phyloP scores from a whole-genome alignment of 1,140 invertebrate genomes.

The Ceratina calcarata region DNA sequence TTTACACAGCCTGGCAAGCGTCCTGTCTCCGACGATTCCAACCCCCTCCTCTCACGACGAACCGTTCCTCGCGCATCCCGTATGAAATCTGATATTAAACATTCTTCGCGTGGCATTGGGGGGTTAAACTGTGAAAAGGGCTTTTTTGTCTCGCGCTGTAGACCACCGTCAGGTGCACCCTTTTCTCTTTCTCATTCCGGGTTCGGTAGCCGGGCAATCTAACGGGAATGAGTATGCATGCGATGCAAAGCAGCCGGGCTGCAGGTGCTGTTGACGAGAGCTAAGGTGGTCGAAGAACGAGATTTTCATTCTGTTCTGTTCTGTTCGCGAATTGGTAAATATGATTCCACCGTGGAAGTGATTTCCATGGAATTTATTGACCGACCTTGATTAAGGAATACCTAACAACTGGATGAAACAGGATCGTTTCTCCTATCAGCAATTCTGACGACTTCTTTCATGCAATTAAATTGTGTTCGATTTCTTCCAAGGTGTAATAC shows the following conservation, averaged over 20 bases:
- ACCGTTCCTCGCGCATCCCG: slow-evolving; percentile 49
- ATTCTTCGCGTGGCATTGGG: slow-evolving; percentile 72
- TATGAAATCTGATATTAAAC: slow-evolving; percentile 80
- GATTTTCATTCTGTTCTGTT: background rate
- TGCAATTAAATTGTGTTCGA: too few relatives aligned
- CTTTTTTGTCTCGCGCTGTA: slow-evolving; percentile 59
- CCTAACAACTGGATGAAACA: too few relatives aligned
- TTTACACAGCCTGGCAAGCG: slow-evolving; percentile 65
- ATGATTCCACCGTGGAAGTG: background rate
- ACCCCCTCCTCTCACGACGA: slow-evolving; percentile 33
- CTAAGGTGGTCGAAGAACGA: background rate
- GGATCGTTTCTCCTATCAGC: too few relatives aligned
- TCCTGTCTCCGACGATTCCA: slow-evolving; percentile 1
- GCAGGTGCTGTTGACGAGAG: slow-evolving; percentile 21
- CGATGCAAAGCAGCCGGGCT: slow-evolving; percentile 13
- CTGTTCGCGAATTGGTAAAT: background rate
- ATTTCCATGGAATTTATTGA: background rate
- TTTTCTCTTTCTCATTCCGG: background rate
- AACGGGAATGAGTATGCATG: slow-evolving; percentile 33
- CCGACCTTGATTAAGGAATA: background rate
- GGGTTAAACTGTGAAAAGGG: slow-evolving; percentile 68
- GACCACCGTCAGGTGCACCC: slow-evolving; percentile 18
- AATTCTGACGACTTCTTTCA: too few relatives aligned
- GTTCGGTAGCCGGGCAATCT: slow-evolving; percentile 8
- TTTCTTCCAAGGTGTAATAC: too few relatives aligned